phyloP scores from a whole-genome alignment of 1,140 invertebrate species.

The Odontomachus brunneus region DNA sequence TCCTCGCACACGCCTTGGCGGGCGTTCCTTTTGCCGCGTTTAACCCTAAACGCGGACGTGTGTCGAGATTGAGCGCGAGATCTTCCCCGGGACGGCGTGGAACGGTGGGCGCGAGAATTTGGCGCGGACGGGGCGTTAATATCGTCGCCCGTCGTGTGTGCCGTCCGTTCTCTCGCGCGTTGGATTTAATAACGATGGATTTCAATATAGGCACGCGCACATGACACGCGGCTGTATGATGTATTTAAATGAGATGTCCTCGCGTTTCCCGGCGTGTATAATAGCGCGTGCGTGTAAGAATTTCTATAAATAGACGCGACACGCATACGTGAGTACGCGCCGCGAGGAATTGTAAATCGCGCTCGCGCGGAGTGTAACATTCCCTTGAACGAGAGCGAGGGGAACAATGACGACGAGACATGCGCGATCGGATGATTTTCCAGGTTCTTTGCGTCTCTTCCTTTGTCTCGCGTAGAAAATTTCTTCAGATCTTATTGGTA shows the following conservation, averaged over 20 bases:
- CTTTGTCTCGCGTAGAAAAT: too few species aligned
- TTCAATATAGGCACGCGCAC: neutral
- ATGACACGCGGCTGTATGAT: neutral
- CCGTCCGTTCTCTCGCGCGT: neutral
- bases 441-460: neutral
- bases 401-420: slow-evolving; percentile 1
- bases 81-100: too few species aligned
- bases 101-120: neutral
- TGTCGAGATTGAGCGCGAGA: neutral
- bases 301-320: slow-evolving; percentile 33
- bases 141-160: neutral
- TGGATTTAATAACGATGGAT: slow-evolving; percentile 24
- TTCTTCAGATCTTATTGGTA: too few species aligned
- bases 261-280: slow-evolving; percentile 10
- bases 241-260: slow-evolving; percentile 43
- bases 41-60: neutral
- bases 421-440: slow-evolving; percentile 16
- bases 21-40: neutral
- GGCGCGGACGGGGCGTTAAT: neutral
- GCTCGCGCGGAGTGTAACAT: neutral
- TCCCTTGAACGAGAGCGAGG: neutral
- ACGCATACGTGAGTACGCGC: neutral
- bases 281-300: slow-evolving; percentile 45
- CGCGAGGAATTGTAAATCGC: slow-evolving; percentile 46
- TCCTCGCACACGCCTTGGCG: neutral